Conservation (phyloP, 1,140 invertebrate species). For the Littorina saxatilis region DNA sequence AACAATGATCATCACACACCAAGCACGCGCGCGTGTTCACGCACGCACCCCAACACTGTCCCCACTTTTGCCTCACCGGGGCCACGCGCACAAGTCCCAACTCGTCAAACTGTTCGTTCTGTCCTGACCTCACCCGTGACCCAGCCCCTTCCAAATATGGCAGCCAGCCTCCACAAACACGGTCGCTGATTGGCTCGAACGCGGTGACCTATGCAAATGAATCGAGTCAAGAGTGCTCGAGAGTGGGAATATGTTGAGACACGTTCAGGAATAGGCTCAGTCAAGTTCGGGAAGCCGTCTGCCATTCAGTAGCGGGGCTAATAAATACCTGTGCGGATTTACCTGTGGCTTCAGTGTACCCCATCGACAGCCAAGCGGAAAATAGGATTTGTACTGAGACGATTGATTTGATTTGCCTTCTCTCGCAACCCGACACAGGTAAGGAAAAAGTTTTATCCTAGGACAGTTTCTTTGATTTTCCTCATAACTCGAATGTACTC, state of each 20-base stretch:
- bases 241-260: neutral
- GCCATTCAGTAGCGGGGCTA: neutral
- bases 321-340: conserved; percentile 12
- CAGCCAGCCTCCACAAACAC: neutral
- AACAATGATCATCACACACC: conserved; percentile 2
- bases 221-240: neutral
- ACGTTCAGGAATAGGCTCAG: neutral
- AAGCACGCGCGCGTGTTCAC: too few relatives aligned
- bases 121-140: neutral
- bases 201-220: conserved; percentile 20
- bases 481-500: too few relatives aligned
- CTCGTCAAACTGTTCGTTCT: neutral
- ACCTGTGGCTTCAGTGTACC: neutral
- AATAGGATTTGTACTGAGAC: conserved; percentile 16
- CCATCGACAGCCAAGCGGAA: neutral
- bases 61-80: neutral
- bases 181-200: neutral
- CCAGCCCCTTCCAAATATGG: neutral
- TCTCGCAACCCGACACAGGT: too few relatives aligned
- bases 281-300: neutral
- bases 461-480: too few relatives aligned
- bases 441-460: too few relatives aligned
- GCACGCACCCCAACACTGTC: neutral
- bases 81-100: conserved; percentile 3
- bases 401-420: too few relatives aligned